Evolutionary conservation across 2,113 vertebrate genomes (phyloP).

Genomic region (Stegostoma tigrinum): DNA sequence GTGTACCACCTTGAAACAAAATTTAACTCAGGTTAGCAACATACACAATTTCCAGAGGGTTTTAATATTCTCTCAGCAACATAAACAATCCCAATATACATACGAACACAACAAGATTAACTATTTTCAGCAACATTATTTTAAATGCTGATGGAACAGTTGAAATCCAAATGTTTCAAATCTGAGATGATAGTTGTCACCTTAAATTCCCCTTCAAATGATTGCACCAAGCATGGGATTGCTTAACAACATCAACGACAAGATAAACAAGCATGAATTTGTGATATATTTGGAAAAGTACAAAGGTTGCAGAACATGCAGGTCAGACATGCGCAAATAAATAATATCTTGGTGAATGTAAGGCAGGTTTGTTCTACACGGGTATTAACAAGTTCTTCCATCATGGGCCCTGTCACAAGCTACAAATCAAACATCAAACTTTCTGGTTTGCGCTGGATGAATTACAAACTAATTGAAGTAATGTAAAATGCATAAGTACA

Average conservation of each 20-base stretch:
- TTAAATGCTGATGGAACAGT: neutral
- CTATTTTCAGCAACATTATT: neutral
- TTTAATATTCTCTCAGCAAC: neutral
- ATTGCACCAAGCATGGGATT: neutral
- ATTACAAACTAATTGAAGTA: too few relatives aligned
- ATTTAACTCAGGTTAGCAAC: neutral
- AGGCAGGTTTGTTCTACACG: neutral
- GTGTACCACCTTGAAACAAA: slow-evolving; percentile 71
- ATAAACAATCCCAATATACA: neutral
- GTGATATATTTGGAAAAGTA: neutral
- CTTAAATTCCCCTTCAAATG: neutral
- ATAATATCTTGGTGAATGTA: neutral
- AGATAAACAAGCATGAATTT: neutral
- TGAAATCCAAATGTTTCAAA: neutral
- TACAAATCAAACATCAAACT: neutral
- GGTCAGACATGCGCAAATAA: neutral
- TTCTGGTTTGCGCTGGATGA: neutral
- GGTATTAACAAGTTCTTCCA: neutral
- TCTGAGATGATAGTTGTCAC: neutral
- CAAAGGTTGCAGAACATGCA: neutral
- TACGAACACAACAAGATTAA: neutral
- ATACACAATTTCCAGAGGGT: neutral
- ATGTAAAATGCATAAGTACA: neutral
- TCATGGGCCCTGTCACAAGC: too few relatives aligned
- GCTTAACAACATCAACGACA: neutral